Base-by-base conservation (phyloP, 2,888 invertebrate species). In the Gnatocerus cornutus region DNA sequence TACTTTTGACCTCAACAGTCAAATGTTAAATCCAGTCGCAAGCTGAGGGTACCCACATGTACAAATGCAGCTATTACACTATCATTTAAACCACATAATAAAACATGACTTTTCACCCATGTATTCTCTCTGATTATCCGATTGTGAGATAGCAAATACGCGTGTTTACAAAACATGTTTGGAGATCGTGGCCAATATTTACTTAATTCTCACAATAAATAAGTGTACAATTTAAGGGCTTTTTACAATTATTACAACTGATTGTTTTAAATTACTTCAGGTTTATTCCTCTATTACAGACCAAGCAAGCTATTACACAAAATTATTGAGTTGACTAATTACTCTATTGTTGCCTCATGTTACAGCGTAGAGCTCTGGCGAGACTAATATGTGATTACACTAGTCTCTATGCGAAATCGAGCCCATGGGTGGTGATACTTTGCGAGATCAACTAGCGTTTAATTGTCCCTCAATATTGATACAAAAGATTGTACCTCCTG, bases 381-480 rank as follows among this genome's bases (percentile, higher is more conserved):
- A 46, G 7, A 46, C 46, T 46, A 13, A 4, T 46, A 14, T 13
- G 33, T 55, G 39, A 55, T 55, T 55, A 55, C 37, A 13, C 39
- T 13, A 16, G 13, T 14, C 39, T 33, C 55, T 14, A 55, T 7
- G 14, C 39, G 13, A 39, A 14, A 29, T 29, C 33, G 6, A 1
- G n/a, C 7, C 21, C 10, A 52, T 52, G 10, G 52, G 33, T 52
- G 29, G 13, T 27, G 10, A 33, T 30, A 10, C 52, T 55, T 39
- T 37, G 39, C 16, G 39, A 29, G 55, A 55, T 10, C 41, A 16
- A 14, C 10, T 8, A 14, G 16, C 48, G 48, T 61, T 61, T 56
- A 48, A 61, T 48, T 61, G 61, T 48, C 16, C 16, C 13, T 37
- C 61, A 61, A 61, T 48, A 61, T 61, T 61, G 61, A 61, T 48